Evolutionary conservation across 1,140 invertebrate genomes (phyloP), one percentile per base, ranked within the genome.

Genomic region (Drosophila miranda): DNA sequence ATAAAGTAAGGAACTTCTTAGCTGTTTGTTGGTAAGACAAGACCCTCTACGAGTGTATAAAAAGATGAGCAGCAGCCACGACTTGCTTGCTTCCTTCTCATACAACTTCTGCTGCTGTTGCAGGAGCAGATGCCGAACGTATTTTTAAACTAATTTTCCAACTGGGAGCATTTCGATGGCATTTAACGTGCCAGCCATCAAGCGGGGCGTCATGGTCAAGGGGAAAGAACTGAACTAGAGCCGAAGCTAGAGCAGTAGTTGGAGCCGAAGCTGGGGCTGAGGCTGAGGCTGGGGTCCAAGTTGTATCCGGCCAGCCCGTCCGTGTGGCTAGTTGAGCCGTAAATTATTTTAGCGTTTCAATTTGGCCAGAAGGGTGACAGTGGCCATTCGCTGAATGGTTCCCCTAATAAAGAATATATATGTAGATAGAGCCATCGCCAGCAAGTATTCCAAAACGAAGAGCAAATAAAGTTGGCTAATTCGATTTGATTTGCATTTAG

Each of bases 141-240:
- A 81, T 84, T 81, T 87, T 87, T 81, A 84, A 84, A 84, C 81
- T 84, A 84, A 84, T 84, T 84, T 86, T 86, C 82, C 81, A 84
- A 84, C 81, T 84, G 81, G 81, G 81, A 84, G 81, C 81, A 70
- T 86, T 84, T 86, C 77, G 68, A 45, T 79, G 74, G 69, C 64
- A 50, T 74, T 72, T 63, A 82, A 74, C 78, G 74, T 78, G 69
- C 50, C 58, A 73, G 61, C 66, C 67, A 75, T 61, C 61, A 58
- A 71, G 56, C 45, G 50, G 67, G 53, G 43, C 44, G 52, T 43
- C 26, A 50, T 67, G 48, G 66, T 51, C 30, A 34, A 11, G 30
- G 30, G 30, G 30, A 34, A 34, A 34, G 34, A 13, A 42, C 68
- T 54, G 68, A 42, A 73, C 19, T 19, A 19, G 19, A 19, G 2